Evolutionary conservation across 2,113 vertebrate genomes (phyloP).

Genomic region (Puffinus mauretanicus): DNA sequence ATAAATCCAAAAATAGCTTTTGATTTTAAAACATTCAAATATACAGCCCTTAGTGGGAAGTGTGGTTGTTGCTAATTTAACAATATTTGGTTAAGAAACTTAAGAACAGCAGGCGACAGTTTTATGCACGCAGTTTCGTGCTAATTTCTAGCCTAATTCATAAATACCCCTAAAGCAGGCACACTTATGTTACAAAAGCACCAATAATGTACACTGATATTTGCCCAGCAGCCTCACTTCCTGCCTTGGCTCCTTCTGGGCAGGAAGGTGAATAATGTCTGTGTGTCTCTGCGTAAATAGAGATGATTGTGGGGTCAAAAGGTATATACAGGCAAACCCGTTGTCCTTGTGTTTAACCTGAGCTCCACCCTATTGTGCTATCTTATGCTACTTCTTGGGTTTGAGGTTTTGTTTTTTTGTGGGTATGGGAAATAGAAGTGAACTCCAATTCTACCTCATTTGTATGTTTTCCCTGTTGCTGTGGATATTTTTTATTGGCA

Average conservation of each 20-base stretch:
- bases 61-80: constrained; percentile 60
- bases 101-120: neutral
- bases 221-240: constrained; percentile 1
- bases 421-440: neutral
- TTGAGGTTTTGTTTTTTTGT: constrained; percentile 43
- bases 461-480: neutral
- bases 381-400: neutral
- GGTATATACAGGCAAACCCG: neutral
- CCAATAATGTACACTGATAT: neutral
- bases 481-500: neutral
- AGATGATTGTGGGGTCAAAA: constrained; percentile 8
- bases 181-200: constrained; percentile 5
- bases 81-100: constrained; percentile 38
- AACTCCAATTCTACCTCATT: neutral
- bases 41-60: neutral
- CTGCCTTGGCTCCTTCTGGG: neutral
- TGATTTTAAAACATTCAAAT: constrained; percentile 43
- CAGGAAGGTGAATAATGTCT: constrained; percentile 33
- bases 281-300: neutral
- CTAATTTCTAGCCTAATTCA: constrained; percentile 33
- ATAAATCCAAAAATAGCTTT: constrained; percentile 41
- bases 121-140: neutral
- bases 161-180: constrained; percentile 22
- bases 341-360: neutral
- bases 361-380: constrained; percentile 16